Percentiles rank a stretch among this genome's conserved stretches.
phyloP scores from a whole-genome alignment of 2,797 vertebrate species.

The Otolemur crassicaudatus region DNA sequence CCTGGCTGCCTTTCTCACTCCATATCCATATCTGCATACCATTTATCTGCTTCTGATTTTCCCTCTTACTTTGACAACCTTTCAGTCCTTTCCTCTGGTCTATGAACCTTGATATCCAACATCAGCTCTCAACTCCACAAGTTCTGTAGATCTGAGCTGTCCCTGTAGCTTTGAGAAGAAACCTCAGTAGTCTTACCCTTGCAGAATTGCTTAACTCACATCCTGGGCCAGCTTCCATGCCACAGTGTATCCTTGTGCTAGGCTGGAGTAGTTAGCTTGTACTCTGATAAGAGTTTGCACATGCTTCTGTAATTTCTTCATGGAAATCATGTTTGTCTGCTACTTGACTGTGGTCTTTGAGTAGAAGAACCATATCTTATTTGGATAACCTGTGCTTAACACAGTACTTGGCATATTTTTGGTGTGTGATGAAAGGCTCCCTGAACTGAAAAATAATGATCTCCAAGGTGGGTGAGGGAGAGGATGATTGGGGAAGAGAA shows the following conservation, averaged over 20 bases:
- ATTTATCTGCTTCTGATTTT: neutral
- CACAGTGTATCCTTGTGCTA: neutral
- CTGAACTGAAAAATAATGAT: constrained; percentile 21
- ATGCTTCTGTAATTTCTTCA: neutral
- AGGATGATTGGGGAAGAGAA: neutral
- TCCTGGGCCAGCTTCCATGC: neutral
- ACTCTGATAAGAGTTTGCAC: neutral
- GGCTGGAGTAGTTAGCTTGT: neutral
- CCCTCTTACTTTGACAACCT: neutral
- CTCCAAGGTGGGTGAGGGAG: neutral
- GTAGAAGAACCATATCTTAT: neutral
- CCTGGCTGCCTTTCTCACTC: neutral
- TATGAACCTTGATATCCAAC: neutral
- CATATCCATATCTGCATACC: neutral
- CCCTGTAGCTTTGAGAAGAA: neutral
- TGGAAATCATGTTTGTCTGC: neutral
- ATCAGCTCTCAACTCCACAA: neutral
- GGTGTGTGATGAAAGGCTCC: neutral
- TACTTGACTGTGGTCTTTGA: neutral
- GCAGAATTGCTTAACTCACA: neutral
- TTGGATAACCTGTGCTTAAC: neutral
- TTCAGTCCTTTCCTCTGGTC: neutral
- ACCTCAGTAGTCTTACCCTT: neutral
- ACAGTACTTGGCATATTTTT: neutral
- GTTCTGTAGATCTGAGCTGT: neutral